Base-by-base conservation (phyloP, 30 jellyfish, hydroid and myxozoan species). In the Sanderia malayensis region DNA sequence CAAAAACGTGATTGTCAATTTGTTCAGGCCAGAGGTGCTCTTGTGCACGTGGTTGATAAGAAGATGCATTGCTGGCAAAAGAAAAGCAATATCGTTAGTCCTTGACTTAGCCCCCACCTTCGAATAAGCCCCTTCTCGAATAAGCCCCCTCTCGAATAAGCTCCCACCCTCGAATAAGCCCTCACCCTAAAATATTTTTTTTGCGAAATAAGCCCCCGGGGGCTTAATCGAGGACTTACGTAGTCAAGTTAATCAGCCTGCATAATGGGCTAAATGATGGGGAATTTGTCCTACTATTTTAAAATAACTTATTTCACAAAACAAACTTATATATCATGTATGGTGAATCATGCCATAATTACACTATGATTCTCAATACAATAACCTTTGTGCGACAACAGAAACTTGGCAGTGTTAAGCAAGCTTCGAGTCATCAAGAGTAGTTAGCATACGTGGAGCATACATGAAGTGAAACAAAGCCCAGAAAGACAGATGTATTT, bases 1-100 rank as follows among this genome's bases (percentile, higher is more conserved):
- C 46, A 66, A 58, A 41, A 89, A 89, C 7, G 69, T 67, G 20
- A 31, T 19, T 2, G 71, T 49, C 46, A 89, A 84, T 73, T 73
- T 78, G 67, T 70, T 77, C 76, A 89, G 1, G 19, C 97, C 90
- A 11, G 53, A 25, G 29, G 86, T 46, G 67, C 65, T 82, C 19
- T 87, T 87, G 72, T 89, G 97, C 44, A 89, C 88, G 26, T 55
- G 62, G 31, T 66, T 69, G 57, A 89, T 68, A 31, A 89, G 70
- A 34, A 72, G 53, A 13, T 87, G 94, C 91, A 89, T 76, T 2
- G 95, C 97, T 89, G 80, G 65, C 74, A 75, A 67, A 27, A 47
- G 11, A 66, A 73, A 63, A 22, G 28, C 20, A 37, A 7, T 18
- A 11, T 33, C 27, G n/a, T n/a, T n/a, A n/a, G n/a, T n/a, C n/a